phyloP scores from a whole-genome alignment of 2,113 vertebrate species.

The Zosterops pallidus region DNA sequence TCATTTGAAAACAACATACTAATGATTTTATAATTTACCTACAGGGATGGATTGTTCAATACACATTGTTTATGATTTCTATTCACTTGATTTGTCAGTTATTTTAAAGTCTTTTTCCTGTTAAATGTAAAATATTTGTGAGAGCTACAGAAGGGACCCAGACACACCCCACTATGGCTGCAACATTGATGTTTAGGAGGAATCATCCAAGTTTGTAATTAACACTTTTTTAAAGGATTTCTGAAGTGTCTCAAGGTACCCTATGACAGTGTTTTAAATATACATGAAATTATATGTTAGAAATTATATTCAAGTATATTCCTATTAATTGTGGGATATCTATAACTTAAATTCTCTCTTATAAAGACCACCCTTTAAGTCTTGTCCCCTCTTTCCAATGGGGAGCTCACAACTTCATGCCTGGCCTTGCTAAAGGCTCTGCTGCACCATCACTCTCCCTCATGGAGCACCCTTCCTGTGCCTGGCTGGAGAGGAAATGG shows the following conservation, averaged over 20 bases:
- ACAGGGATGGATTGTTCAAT: background rate
- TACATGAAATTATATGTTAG: background rate
- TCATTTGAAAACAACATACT: background rate
- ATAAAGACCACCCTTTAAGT: background rate
- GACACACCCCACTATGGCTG: background rate
- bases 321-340: background rate
- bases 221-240: background rate
- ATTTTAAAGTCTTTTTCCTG: background rate
- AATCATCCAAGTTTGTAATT: background rate
- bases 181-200: background rate
- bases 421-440: background rate
- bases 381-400: background rate
- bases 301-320: background rate
- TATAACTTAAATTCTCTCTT: background rate
- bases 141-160: background rate
- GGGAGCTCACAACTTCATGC: background rate
- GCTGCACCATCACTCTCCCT: background rate
- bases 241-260: background rate
- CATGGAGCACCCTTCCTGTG: accelerated
- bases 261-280: background rate
- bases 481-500: background rate
- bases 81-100: background rate
- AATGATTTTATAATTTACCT: background rate
- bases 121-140: background rate
- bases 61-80: background rate